Evolutionary conservation across 2,113 vertebrate species (phyloP), one percentile per base, ranked within the genome.

Genomic region (Laticauda colubrina): DNA sequence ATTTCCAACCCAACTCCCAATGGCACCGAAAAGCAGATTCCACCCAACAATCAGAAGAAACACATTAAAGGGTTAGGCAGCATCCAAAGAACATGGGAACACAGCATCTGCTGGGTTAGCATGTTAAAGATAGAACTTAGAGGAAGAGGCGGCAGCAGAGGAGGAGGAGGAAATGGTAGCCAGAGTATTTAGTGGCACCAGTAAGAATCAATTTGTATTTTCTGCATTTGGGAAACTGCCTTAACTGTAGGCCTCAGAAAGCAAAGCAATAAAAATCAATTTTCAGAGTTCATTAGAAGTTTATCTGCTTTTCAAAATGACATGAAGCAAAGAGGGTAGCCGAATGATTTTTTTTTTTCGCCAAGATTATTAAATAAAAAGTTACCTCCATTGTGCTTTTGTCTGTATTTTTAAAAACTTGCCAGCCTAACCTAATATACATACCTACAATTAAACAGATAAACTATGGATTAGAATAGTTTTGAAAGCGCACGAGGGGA

Each of bases 381-480:
- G 96, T 98, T 98, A 98, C 97, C 98, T 98, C 97, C 97, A 96
- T 97, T 97, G 97, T 93, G 97, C 95, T 98, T 98, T 98, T 98
- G 98, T 97, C 98, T 98, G 97, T 97, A 97, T 98, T 97, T 98
- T 97, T 97, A 98, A 98, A 97, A 97, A 95, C 97, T 98, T 98
- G 97, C 97, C 97, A 98, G 97, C 98, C 98, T 98, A 98, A 97
- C 97, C 98, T 98, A 98, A 98, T 98, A 98, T 98, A 98, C 96
- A 97, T 97, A 97, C 97, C 97, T 98, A 98, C 97, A 98, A 98
- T 97, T 97, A 98, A 98, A 98, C 97, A 98, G 97, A 98, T 97
- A 98, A 98, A 98, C 97, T 98, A 97, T 92, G 97, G 96, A 97
- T 98, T 98, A 98, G 97, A 96, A 92, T 97, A 95, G 95, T 97